Evolutionary conservation across 1,140 invertebrate species (phyloP).

Genomic region (Metaphire vulgaris): DNA sequence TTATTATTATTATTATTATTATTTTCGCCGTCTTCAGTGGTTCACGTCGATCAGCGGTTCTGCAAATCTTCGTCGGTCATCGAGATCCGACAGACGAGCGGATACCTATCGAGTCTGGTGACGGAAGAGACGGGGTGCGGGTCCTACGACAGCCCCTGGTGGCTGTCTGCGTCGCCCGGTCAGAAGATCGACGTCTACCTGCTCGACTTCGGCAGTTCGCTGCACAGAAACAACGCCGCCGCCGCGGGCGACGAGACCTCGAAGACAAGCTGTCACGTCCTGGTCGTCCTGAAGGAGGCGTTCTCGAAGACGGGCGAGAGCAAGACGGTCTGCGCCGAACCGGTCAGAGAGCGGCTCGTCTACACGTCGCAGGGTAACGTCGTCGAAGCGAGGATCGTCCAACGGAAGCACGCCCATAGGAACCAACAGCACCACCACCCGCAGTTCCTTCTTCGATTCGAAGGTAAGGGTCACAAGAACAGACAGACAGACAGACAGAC

Average conservation of each 20-base stretch:
- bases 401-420: not conserved
- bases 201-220: not conserved
- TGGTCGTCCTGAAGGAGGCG: not conserved
- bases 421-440: no score
- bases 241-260: not conserved
- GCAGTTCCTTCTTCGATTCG: not conserved
- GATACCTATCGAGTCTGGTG: slow-evolving; percentile 18
- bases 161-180: slow-evolving; percentile 10
- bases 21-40: no score
- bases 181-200: slow-evolving; percentile 14
- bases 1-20: no score
- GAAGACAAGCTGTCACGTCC: not conserved
- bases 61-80: not conserved
- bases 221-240: not conserved
- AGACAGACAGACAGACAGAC: no score
- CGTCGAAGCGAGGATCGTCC: not conserved
- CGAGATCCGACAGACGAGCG: not conserved
- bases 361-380: not conserved
- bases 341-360: not conserved
- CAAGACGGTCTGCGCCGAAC: not conserved
- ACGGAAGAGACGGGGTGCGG: slow-evolving; percentile 18
- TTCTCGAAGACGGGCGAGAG: not conserved
- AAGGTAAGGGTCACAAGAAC: no score
- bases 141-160: slow-evolving; percentile 22
- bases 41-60: not conserved